Evolutionary conservation across 2,113 vertebrate genomes (phyloP), one percentile per base, ranked within the genome.

Genomic region (Lampris megalopsis): DNA sequence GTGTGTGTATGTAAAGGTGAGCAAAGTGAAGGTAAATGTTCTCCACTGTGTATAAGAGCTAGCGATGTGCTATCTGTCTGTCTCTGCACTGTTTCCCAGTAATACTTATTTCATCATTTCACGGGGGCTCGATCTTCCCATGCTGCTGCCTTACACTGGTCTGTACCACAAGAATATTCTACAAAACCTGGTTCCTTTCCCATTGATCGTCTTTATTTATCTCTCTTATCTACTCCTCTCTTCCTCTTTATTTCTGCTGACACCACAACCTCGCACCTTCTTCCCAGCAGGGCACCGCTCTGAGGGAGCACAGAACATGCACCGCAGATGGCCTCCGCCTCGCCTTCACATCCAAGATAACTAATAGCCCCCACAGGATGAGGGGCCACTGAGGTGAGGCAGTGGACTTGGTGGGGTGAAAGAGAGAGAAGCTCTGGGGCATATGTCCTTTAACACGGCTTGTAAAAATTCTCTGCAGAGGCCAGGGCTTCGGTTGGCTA

Each of bases 311-410:
- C 42, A 77, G 63, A 72, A 84, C 81, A 75, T 62, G 53, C 7
- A 59, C 82, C 80, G 81, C 75, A 73, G 3, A 70, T 59, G 56
- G 42, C 56, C 56, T 48, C 5, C 81, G 81, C 83, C 80, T 78
- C 53, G 64, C 74, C 85, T 73, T 76, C 77, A 53, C 70, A 68
- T 86, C 78, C 70, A 49, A 70, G 71, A 83, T 85, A 84, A 91
- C 86, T 88, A 91, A 92, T 92, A 73, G 85, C 80, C 67, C 81
- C 87, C 73, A 56, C 82, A 75, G 84, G 84, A 80, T 45, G 24
- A 48, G 52, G 64, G 77, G 81, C 79, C 57, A 24, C 62, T 45
- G 71, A 73, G 81, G 73, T 68, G 72, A 81, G 72, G 79, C 2
- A 42, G 38, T 7, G 9, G 65, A 4, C n/a, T 35, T 13, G 9